Percentiles rank a stretch among this genome's conserved stretches.
These are phyloP conservation scores for Cylas formicarius DNA, from an alignment of 1,140 invertebrate genomes.

Conservation along the genomic window DNA sequence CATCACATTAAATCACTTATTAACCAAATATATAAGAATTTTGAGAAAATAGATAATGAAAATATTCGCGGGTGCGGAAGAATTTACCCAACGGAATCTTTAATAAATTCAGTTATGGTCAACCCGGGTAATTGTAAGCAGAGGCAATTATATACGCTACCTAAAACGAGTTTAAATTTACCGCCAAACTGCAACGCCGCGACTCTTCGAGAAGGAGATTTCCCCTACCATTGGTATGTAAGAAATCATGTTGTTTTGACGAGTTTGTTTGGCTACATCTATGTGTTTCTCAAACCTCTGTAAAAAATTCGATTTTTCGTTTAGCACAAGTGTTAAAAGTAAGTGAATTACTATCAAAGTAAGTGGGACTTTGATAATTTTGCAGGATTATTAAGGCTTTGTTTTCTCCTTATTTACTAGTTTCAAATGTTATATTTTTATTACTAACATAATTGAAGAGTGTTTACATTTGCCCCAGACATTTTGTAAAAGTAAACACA, in stretches of 20 bases:
- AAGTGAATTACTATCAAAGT: neutral
- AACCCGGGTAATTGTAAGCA: constrained; percentile 12
- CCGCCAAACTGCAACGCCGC: no score
- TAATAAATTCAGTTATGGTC: no score
- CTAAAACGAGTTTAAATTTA: neutral
- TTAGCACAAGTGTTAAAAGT: neutral
- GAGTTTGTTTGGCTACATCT: no score
- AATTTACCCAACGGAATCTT: no score
- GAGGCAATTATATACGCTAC: constrained; percentile 11
- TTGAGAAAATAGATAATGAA: no score
- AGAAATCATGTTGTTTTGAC: neutral
- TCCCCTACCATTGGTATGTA: no score
- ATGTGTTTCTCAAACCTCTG: constrained; percentile 3
- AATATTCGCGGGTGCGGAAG: no score
- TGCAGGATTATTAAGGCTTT: neutral
- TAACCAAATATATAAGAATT: no score
- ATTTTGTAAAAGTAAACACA: constrained; percentile 9
- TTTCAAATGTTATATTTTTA: neutral
- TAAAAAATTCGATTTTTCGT: neutral
- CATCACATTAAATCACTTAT: no score
- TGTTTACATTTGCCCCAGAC: constrained; percentile 10
- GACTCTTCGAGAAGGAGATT: no score
- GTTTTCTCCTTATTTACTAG: neutral
- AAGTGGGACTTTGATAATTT: neutral
- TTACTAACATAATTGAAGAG: neutral